phyloP scores from a whole-genome alignment of 2,113 vertebrate species.

The Tetraodon nigroviridis region DNA sequence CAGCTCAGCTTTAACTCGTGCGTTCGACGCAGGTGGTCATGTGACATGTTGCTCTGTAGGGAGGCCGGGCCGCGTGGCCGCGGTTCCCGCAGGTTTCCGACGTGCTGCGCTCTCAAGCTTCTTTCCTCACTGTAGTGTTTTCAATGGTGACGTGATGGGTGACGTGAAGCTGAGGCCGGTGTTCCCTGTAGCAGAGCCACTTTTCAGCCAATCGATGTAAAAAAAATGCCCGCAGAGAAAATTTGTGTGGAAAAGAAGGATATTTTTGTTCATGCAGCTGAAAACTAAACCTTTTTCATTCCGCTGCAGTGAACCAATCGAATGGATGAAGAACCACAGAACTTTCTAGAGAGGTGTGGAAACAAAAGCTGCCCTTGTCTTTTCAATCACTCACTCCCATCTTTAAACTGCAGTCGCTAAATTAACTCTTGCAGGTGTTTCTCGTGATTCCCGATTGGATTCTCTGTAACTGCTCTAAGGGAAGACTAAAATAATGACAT shows the following conservation, averaged over 20 bases:
- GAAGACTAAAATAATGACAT: too few relatives aligned
- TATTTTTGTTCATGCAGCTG: background rate
- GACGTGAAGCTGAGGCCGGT: slow-evolving; percentile 3
- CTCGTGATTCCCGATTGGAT: background rate
- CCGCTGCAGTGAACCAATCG: slow-evolving; percentile 23
- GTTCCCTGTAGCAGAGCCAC: too few relatives aligned
- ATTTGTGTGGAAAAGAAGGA: background rate
- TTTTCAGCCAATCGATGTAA: too few relatives aligned
- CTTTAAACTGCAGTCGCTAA: background rate
- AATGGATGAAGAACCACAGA: slow-evolving; percentile 23
- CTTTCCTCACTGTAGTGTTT: slow-evolving; percentile 22
- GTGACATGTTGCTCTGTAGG: slow-evolving; percentile 1
- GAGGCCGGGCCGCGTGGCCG: too few relatives aligned
- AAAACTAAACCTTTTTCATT: slow-evolving; percentile 3
- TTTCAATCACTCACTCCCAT: background rate
- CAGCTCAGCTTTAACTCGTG: too few relatives aligned
- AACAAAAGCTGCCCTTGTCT: too few relatives aligned
- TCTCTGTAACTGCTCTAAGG: slow-evolving; percentile 21
- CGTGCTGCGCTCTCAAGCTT: slow-evolving; percentile 37
- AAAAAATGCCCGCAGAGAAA: too few relatives aligned
- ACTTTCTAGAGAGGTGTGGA: too few relatives aligned
- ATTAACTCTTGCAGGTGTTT: background rate
- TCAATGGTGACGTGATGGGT: slow-evolving; percentile 29
- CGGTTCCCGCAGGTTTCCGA: slow-evolving; percentile 7
- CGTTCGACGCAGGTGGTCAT: too few relatives aligned